These are phyloP conservation scores for Taenioides sp. DNA, from an alignment of 2,797 vertebrate species.

Conservation along the genomic window DNA sequence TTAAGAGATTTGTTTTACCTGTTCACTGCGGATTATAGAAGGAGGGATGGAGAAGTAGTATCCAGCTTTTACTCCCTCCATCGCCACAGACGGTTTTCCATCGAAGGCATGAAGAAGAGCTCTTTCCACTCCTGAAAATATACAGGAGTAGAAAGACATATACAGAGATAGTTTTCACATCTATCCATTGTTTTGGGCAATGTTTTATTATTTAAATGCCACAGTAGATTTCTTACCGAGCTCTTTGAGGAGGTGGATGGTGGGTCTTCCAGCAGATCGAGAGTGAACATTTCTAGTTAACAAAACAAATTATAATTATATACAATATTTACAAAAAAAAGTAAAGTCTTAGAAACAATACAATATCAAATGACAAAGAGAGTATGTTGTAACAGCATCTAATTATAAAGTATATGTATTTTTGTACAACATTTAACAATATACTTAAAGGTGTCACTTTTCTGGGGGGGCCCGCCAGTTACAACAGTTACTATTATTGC, in stretches of 20 bases:
- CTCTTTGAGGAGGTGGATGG: slow-evolving; percentile 90
- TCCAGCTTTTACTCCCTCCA: slow-evolving; percentile 93
- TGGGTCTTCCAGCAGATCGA: slow-evolving; percentile 94
- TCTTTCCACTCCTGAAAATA: slow-evolving; percentile 82
- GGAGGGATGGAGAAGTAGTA: slow-evolving; percentile 96
- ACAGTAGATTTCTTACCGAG: slow-evolving; percentile 78
- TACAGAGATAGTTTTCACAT: too few relatives aligned
- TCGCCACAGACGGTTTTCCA: slow-evolving; percentile 90
- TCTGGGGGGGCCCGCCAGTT: too few relatives aligned
- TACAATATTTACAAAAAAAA: too few relatives aligned
- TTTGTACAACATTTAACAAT: too few relatives aligned
- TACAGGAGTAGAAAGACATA: slow-evolving; percentile 1
- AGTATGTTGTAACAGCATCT: too few relatives aligned
- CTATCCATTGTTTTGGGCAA: not conserved
- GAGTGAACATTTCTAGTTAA: slow-evolving; percentile 92
- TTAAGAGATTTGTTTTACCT: slow-evolving; percentile 74
- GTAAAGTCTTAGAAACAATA: too few relatives aligned
- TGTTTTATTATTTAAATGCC: not conserved
- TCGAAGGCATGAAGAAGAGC: slow-evolving; percentile 96
- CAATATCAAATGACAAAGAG: too few relatives aligned
- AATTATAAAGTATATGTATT: too few relatives aligned
- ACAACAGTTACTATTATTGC: too few relatives aligned
- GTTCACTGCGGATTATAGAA: slow-evolving; percentile 90
- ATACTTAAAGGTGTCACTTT: too few relatives aligned
- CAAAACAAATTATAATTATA: not conserved